Evolutionary conservation across 2,888 invertebrate genomes (phyloP).

Genomic region (Phanerotoma sp.): DNA sequence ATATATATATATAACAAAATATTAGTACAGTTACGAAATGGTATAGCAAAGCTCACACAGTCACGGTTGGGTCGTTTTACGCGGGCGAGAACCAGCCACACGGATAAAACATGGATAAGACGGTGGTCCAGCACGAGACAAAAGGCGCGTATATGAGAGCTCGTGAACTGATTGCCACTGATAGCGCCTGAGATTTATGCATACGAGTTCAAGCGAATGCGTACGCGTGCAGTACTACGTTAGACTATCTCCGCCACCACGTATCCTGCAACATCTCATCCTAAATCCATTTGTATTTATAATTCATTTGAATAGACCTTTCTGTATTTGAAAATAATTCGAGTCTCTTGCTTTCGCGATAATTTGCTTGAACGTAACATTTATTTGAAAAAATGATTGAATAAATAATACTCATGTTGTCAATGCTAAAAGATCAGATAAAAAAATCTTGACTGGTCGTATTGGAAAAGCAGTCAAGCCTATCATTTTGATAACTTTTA

Average conservation of each 20-base stretch:
- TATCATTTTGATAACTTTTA: no score
- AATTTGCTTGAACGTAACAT: no score
- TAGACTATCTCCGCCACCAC: background rate
- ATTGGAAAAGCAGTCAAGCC: no score
- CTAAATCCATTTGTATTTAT: background rate
- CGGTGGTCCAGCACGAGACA: constrained; percentile 30
- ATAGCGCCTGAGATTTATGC: constrained; percentile 35
- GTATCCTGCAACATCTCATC: background rate
- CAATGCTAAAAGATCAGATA: no score
- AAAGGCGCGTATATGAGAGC: constrained; percentile 30
- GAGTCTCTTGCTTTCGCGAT: no score
- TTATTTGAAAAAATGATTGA: no score
- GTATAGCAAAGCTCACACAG: constrained; percentile 1
- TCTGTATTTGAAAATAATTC: no score
- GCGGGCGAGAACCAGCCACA: constrained; percentile 33
- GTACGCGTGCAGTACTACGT: background rate
- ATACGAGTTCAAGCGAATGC: constrained; percentile 28
- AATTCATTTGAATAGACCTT: no score
- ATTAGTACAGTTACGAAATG: background rate
- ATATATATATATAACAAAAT: no score
- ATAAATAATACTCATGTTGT: no score
- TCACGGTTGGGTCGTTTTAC: constrained; percentile 30
- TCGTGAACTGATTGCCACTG: constrained; percentile 27
- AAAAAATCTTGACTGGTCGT: no score
- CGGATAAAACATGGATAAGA: constrained; percentile 31